Percentiles rank a stretch among this genome's conserved stretches.
Conservation (phyloP, 2,113 vertebrate species). For the Hypomesus transpacificus region DNA sequence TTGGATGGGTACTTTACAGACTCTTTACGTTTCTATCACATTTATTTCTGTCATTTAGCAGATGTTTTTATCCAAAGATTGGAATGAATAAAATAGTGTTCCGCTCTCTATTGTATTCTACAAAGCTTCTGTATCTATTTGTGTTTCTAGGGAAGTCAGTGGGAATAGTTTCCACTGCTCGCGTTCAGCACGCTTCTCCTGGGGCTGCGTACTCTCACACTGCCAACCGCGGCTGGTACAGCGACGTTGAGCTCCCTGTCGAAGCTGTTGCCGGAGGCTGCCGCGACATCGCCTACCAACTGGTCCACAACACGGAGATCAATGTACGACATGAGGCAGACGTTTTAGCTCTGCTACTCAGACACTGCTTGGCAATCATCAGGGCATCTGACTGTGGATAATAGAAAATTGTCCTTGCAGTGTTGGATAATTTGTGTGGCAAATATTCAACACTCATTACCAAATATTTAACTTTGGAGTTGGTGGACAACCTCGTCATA, state of each 20-base stretch:
- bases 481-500: too few relatives aligned
- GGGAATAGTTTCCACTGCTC: slow-evolving; percentile 76
- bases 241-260: slow-evolving; percentile 53
- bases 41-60: too few relatives aligned
- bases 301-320: slow-evolving; percentile 75
- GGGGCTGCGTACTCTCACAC: slow-evolving; percentile 67
- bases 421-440: too few relatives aligned
- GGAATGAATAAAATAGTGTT: background rate
- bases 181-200: slow-evolving; percentile 79
- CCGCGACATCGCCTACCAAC: slow-evolving; percentile 72
- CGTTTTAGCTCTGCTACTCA: too few relatives aligned
- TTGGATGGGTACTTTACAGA: too few relatives aligned
- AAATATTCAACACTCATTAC: too few relatives aligned
- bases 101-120: background rate
- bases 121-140: background rate
- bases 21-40: too few relatives aligned
- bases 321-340: slow-evolving; percentile 61
- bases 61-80: background rate
- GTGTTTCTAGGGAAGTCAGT: slow-evolving; percentile 73
- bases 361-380: too few relatives aligned
- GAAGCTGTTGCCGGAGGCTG: slow-evolving; percentile 60
- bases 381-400: background rate
- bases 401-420: background rate
- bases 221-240: slow-evolving; percentile 71
- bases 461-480: too few relatives aligned